phyloP scores from a whole-genome alignment of 2,797 vertebrate genomes.

The Muscicapa striata region DNA sequence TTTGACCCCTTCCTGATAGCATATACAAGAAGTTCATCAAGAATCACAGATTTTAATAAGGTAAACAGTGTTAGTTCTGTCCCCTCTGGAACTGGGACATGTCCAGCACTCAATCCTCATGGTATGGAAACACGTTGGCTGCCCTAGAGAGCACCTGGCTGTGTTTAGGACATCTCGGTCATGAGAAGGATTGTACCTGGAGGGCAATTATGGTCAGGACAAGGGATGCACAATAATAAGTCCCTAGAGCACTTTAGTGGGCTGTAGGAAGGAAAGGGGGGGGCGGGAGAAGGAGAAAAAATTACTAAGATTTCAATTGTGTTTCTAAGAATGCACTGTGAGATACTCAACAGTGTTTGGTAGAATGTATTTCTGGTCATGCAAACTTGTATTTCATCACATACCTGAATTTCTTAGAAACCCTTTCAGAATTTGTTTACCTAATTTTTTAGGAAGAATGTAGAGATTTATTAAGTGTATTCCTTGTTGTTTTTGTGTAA shows the following conservation, averaged over 20 bases:
- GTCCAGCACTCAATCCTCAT: slow-evolving; percentile 70
- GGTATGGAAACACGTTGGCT: slow-evolving; percentile 68
- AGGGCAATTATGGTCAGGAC: slow-evolving; percentile 86
- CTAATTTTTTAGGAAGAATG: slow-evolving; percentile 23
- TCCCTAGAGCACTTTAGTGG: slow-evolving; percentile 83
- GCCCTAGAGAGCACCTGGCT: slow-evolving; percentile 81
- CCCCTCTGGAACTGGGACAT: slow-evolving; percentile 77
- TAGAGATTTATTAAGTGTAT: slow-evolving; percentile 10
- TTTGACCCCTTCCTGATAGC: slow-evolving; percentile 57
- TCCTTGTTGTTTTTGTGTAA: background rate
- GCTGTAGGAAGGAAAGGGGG: slow-evolving; percentile 59
- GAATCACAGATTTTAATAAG: slow-evolving; percentile 69
- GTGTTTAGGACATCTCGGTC: slow-evolving; percentile 79
- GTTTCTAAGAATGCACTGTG: background rate
- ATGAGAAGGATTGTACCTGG: slow-evolving; percentile 78
- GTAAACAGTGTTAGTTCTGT: slow-evolving; percentile 70
- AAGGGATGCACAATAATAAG: slow-evolving; percentile 82
- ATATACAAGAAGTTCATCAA: slow-evolving; percentile 51
- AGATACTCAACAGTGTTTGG: slow-evolving; percentile 14
- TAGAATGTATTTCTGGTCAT: background rate
- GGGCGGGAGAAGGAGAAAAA: background rate
- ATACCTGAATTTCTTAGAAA: slow-evolving; percentile 7
- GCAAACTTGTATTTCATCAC: background rate
- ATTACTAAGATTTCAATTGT: slow-evolving; percentile 16
- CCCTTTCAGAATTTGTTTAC: slow-evolving; percentile 9